Evolutionary conservation across 2,113 vertebrate genomes (phyloP), one percentile per base, ranked within the genome.

Genomic region (Dinomys branickii): DNA sequence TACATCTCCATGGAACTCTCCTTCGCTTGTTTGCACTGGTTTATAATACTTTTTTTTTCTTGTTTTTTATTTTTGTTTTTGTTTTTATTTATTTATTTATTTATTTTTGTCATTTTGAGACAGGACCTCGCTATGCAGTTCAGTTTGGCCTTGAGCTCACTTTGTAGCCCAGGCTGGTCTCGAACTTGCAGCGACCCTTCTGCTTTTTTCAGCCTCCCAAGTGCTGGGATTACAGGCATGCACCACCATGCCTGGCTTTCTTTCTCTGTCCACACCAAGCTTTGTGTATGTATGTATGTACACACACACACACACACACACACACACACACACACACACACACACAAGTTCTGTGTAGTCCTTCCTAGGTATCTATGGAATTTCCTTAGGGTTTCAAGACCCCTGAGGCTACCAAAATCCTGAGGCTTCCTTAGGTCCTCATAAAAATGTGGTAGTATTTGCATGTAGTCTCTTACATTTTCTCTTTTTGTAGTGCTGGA

Each of bases 1-100:
- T 88, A 41, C 22, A 91, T 85, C 47, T 94, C 13, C 30, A 75
- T 94, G 50, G 38, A 93, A 67, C 28, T 33, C 33, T 41, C 26
- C 33, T 92, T 89, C 12, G 14, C 22, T 73, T 94, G 19, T 52
- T 87, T 92, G 77, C 61, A 93, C 54, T 94, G 35, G 78, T 90
- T 73, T 92, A 67, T 82, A 52, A 63, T 67, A 59, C 10, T 86
- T 96, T 91, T 80, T 92, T 7, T 12, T 12, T 24, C 12, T 7
- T 41, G n/a, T 35, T 35, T 35, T 33, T 33, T 7, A 50, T 50
- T 77, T 47, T 77, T n/a, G n/a, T n/a, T n/a, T n/a, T n/a, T n/a
- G n/a, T n/a, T n/a, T n/a, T n/a, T n/a, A n/a, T n/a, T n/a, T n/a
- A n/a, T n/a, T n/a, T n/a, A n/a, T n/a, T n/a, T n/a, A n/a, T n/a